Evolutionary conservation across 64 coral and sea anemone genomes (phyloP), one percentile per base, ranked within the genome.

Genomic region (Platygyra sinensis): DNA sequence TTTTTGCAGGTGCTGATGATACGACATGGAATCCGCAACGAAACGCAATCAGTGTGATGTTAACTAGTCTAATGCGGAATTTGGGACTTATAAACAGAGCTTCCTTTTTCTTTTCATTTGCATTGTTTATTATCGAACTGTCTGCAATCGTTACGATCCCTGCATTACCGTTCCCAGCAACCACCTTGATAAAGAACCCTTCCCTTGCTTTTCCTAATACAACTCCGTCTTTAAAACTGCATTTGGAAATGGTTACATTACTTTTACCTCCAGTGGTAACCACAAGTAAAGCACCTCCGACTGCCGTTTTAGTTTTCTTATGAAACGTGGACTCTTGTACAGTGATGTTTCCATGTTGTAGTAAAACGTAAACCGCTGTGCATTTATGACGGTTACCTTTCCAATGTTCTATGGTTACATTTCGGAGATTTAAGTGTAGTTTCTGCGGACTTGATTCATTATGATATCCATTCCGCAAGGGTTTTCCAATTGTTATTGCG

Each of bases 181-280:
- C 29, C 22, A 77, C 20, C 19, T 10, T 1, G 3, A 81, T 6
- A 36, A 31, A 10, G 0, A 19, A 18, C 9, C 55, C 57, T 62
- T 7, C 7, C 17, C 15, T 57, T 2, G 54, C 1, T n/a, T n/a
- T n/a, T n/a, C n/a, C n/a, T 11, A 3, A 19, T 63, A 8, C 2
- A 5, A 29, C 27, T 9, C 5, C 19, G 12, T 81, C 30, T 36
- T 20, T 62, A 19, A 81, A 31, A 6, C 3, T 60, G 31, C 79
- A 81, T 9, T 62, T 81, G 32, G 59, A 62, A 81, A 81, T 22
- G 30, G 55, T 63, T 19, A 81, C 18, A 19, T 81, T 62, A 62
- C 13, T 62, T 81, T 81, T 0, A 15, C 79, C 79, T 38, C 59
- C 55, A 7, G 19, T 32, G 16, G 57, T 81, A 16, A 19, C 0